Evolutionary conservation across 1,140 invertebrate genomes (phyloP).

Genomic region (fruit fly (Drosophila melanogaster)): DNA sequence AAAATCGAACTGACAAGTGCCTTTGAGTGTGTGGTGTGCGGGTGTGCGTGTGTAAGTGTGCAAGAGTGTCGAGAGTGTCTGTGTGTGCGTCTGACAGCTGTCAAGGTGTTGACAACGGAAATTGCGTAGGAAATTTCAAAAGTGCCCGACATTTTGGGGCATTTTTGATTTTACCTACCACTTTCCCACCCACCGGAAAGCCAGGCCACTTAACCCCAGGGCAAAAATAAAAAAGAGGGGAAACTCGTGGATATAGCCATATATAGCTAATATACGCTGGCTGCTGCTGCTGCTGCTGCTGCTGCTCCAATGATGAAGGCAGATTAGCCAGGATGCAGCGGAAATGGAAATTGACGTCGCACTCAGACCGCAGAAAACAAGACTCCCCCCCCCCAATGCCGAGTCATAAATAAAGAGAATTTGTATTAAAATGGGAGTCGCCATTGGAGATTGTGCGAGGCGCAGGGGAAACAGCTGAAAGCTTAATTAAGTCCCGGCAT

Average conservation of each 20-base stretch:
- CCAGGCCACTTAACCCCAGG: conserved; percentile 18
- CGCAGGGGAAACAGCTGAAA: conserved; percentile 31
- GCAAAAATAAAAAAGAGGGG: neutral
- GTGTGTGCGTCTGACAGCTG: conserved; percentile 71
- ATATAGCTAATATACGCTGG: neutral
- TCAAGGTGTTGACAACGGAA: conserved; percentile 80
- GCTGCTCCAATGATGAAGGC: neutral
- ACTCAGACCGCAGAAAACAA: conserved; percentile 28
- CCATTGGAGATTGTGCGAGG: conserved; percentile 3
- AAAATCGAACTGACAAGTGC: conserved; percentile 24
- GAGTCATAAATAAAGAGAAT: conserved; percentile 38
- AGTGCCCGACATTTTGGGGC: conserved; percentile 53
- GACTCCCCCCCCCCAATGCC: neutral
- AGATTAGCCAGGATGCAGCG: conserved; percentile 55
- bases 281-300: neutral
- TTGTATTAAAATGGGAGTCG: conserved; percentile 42
- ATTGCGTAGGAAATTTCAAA: conserved; percentile 80
- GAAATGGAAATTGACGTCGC: conserved; percentile 50
- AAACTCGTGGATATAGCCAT: neutral
- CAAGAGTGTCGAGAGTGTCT: conserved; percentile 20
- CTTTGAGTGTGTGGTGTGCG: neutral
- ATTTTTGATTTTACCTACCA: conserved; percentile 11
- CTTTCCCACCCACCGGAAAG: conserved; percentile 10
- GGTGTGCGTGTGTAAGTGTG: conserved; percentile 23
- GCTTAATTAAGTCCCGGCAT: conserved; percentile 66